phyloP scores from a whole-genome alignment of 2,113 vertebrate species.

The Galemys pyrenaicus region DNA sequence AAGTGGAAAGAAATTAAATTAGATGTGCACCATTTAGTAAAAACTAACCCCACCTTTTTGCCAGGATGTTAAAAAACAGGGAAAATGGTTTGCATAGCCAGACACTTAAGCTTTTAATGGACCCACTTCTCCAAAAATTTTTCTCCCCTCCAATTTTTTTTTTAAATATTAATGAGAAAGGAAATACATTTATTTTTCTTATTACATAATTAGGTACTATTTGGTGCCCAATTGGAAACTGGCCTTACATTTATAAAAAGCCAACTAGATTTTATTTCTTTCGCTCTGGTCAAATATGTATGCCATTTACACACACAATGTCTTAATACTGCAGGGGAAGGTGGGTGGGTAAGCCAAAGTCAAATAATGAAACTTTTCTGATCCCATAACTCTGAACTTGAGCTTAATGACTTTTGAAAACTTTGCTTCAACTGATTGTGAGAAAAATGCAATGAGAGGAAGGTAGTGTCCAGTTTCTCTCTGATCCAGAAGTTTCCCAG shows the following conservation, averaged over 20 bases:
- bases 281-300: neutral
- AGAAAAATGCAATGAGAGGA: neutral
- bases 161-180: neutral
- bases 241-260: constrained; percentile 39
- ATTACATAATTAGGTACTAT: constrained; percentile 4
- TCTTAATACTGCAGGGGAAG: neutral
- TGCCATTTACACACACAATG: neutral
- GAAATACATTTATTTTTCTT: constrained; percentile 33
- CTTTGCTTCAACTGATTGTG: neutral
- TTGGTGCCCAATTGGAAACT: neutral
- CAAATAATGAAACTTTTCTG: constrained; percentile 9
- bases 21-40: neutral
- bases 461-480: neutral
- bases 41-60: constrained; percentile 1
- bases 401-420: neutral
- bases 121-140: neutral
- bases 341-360: neutral
- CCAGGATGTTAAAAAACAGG: neutral
- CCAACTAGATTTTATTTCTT: neutral
- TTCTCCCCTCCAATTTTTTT: neutral
- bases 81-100: neutral
- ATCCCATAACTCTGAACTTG: neutral
- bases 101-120: constrained; percentile 17
- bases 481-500: neutral
- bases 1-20: constrained; percentile 36